Base-by-base conservation (phyloP, 2,888 invertebrate genomes). In the Polydrusus cervinus region DNA sequence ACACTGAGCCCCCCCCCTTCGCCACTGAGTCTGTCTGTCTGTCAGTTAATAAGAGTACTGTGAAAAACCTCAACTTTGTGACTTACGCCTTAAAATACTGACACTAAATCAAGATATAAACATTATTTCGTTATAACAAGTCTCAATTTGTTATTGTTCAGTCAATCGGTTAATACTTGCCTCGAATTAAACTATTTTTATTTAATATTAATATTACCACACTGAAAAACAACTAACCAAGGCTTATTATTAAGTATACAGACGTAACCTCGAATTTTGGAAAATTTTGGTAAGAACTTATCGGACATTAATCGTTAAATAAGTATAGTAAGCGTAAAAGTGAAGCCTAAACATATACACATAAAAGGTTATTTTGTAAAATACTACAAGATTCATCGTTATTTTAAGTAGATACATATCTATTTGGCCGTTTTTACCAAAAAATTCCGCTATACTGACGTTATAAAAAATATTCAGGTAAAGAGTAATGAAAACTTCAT, bases 31-130 rank as follows among this genome's bases (percentile, higher is more conserved):
- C n/a, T n/a, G n/a, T n/a, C n/a, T 40, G 40, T 40, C 0, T n/a
- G n/a, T 9, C 30, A 14, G 14, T 11, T 55, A 55, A 34, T 55
- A 55, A 34, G 7, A 60, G 38, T 60, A 60, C 11, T 60, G 16
- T 60, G 38, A 18, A 34, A 16, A 16, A 38, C 14, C 38, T 57
- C 57, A 57, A 57, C 1, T 34, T 60, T 60, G 14, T 45, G 64
- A 55, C 69, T 64, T 69, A 69, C n/a, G 38, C 14, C 34, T 53
- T 66, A 71, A 55, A 75, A 75, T 75, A 75, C 75, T 75, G 75
- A 75, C 75, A 49, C 75, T 75, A 67, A 47, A 66, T 38, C 34
- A 60, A 60, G 10, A 66, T 66, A 55, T 60, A 57, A n/a, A 57
- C 55, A 25, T 57, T 57, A 6, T 57, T 30, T 11, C 20, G 20